phyloP scores from a whole-genome alignment of 2,113 vertebrate species.

The Emydura subglobosa region DNA sequence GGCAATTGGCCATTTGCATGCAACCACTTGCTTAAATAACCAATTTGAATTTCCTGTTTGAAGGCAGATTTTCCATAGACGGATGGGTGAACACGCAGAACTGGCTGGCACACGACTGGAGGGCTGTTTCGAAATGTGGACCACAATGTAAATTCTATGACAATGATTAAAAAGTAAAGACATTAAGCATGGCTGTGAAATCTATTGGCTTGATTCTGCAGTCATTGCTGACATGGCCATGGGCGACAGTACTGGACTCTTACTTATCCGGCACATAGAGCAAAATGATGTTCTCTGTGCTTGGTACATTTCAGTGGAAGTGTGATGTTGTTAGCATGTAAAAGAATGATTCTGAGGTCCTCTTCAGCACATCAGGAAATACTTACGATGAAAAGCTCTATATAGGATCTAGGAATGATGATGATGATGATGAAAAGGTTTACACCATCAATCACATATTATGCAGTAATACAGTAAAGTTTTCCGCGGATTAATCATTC shows the following conservation, averaged over 20 bases:
- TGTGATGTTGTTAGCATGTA: not conserved
- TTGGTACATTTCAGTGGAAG: rapidly evolving
- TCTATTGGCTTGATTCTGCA: not conserved
- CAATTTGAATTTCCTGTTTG: not conserved
- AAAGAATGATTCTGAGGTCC: not conserved
- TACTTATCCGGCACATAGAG: not conserved
- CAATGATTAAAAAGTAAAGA: not conserved
- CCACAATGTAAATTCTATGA: not conserved
- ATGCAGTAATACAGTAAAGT: not conserved
- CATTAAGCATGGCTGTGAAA: not conserved
- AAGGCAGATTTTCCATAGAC: not conserved
- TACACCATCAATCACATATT: not conserved
- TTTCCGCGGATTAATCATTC: not conserved
- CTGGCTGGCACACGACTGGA: not conserved
- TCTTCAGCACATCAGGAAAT: not conserved
- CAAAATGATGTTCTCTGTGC: not conserved
- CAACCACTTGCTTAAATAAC: not conserved
- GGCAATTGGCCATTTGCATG: not conserved
- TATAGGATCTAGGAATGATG: not conserved
- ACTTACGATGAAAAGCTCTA: not conserved
- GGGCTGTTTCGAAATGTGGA: not conserved
- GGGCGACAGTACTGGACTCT: rapidly evolving
- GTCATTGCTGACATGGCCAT: not conserved
- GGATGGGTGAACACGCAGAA: not conserved
- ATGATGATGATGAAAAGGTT: not conserved